These are phyloP conservation scores for Plotosus lineatus DNA, from an alignment of 2,113 vertebrate genomes.

Conservation along the genomic window DNA sequence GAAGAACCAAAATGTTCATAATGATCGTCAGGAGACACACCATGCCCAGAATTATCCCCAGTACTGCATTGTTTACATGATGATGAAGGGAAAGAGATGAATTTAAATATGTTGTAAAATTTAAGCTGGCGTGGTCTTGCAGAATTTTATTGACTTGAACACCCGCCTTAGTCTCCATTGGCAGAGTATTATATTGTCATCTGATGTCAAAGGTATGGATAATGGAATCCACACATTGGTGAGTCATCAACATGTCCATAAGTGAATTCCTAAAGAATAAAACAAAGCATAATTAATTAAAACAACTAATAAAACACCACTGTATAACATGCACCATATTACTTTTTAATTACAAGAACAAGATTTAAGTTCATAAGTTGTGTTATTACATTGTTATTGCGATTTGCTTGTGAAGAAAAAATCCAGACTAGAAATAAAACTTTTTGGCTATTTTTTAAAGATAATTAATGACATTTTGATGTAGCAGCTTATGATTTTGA, in stretches of 20 bases:
- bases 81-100: conserved; percentile 55
- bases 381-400: not conserved
- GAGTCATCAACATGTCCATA: conserved; percentile 29
- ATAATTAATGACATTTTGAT: not conserved
- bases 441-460: not conserved
- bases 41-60: conserved; percentile 80
- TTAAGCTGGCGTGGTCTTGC: conserved; percentile 63
- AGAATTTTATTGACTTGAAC: conserved; percentile 45
- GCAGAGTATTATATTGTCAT: conserved; percentile 59
- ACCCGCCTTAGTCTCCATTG: conserved; percentile 60
- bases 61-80: conserved; percentile 63
- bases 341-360: not conserved
- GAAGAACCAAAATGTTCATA: conserved; percentile 91
- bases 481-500: not conserved
- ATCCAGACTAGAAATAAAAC: not conserved
- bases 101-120: conserved; percentile 55
- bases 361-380: not conserved
- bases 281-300: conserved; percentile 15
- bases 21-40: conserved; percentile 83
- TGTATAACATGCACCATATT: not conserved
- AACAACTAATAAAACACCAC: conserved; percentile 6
- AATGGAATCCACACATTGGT: conserved; percentile 6
- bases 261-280: conserved; percentile 54
- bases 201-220: conserved; percentile 53
- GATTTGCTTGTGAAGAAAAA: not conserved